These are phyloP conservation scores for Nudaria mundana DNA, from an alignment of 2,888 invertebrate species.

Conservation along the genomic window DNA sequence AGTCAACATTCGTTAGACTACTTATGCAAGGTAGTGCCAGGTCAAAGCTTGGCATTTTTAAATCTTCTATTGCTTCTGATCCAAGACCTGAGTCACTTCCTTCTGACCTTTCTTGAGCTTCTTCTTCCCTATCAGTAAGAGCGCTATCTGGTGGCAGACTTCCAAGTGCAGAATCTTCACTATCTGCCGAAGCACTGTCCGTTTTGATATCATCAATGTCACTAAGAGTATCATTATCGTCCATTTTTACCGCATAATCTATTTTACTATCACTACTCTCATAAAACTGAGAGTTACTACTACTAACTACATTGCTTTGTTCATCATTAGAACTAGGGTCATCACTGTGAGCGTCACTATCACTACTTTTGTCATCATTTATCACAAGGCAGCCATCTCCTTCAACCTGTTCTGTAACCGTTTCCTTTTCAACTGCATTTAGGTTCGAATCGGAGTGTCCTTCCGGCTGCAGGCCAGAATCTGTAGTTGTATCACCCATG, in stretches of 20 bases:
- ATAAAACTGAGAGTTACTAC: constrained; percentile 74
- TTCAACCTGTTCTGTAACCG: constrained; percentile 31
- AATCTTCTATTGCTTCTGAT: constrained; percentile 85
- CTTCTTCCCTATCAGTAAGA: constrained; percentile 77
- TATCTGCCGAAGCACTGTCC: constrained; percentile 78
- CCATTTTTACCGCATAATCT: constrained; percentile 73
- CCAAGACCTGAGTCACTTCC: constrained; percentile 93
- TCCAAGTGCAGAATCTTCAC: constrained; percentile 83
- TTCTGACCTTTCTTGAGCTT: constrained; percentile 86
- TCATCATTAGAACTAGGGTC: constrained; percentile 66
- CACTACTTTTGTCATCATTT: constrained; percentile 62
- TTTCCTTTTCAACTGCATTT: constrained; percentile 29
- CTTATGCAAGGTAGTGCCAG: constrained; percentile 55
- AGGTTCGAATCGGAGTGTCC: constrained; percentile 24
- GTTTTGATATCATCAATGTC: constrained; percentile 78
- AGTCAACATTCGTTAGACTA: constrained; percentile 35
- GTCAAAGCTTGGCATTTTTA: constrained; percentile 60
- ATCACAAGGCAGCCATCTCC: constrained; percentile 48
- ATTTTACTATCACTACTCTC: constrained; percentile 76
- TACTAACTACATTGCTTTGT: constrained; percentile 62
- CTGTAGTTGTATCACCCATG: constrained; percentile 45
- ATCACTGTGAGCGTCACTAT: constrained; percentile 70
- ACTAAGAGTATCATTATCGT: constrained; percentile 76
- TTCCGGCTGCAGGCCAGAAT: constrained; percentile 19
- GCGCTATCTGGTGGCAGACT: constrained; percentile 77